Percentiles rank a stretch among this genome's conserved stretches.
Evolutionary conservation across 35 echinoderm and acorn worm genomes (phyloP).

Genomic region (Diadema setosum): DNA sequence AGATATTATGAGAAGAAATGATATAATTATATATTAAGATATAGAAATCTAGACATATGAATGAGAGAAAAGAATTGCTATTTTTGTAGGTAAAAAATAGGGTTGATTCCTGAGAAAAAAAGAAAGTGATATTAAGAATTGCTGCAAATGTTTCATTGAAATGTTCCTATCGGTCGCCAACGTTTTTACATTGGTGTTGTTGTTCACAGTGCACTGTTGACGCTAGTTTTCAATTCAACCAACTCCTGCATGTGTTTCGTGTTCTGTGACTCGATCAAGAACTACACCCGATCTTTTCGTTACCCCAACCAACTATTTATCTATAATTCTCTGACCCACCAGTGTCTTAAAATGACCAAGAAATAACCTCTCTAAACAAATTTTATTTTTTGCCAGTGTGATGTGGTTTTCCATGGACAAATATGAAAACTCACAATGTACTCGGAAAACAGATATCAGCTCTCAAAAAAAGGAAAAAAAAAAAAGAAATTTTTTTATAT

Average conservation of each 20-base stretch:
- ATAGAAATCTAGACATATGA: neutral
- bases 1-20: constrained; percentile 12
- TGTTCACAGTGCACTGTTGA: neutral
- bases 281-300: too few relatives aligned
- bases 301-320: neutral
- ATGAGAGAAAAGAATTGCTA: constrained; percentile 8
- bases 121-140: neutral
- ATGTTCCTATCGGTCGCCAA: too few relatives aligned
- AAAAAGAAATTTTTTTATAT: neutral
- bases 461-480: neutral
- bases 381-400: neutral
- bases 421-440: constrained; percentile 2
- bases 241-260: too few relatives aligned
- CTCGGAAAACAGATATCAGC: neutral
- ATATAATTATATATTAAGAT: constrained; percentile 20
- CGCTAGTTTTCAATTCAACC: neutral
- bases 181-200: neutral
- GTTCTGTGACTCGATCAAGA: neutral
- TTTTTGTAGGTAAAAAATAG: constrained; percentile 19
- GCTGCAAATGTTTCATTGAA: constrained; percentile 1
- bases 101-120: neutral
- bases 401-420: neutral
- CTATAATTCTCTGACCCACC: neutral
- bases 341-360: neutral
- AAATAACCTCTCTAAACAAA: neutral